Percentiles rank a stretch among this genome's conserved stretches.
Conservation (phyloP, 2,888 invertebrate species). For the Polyploca ridens region DNA sequence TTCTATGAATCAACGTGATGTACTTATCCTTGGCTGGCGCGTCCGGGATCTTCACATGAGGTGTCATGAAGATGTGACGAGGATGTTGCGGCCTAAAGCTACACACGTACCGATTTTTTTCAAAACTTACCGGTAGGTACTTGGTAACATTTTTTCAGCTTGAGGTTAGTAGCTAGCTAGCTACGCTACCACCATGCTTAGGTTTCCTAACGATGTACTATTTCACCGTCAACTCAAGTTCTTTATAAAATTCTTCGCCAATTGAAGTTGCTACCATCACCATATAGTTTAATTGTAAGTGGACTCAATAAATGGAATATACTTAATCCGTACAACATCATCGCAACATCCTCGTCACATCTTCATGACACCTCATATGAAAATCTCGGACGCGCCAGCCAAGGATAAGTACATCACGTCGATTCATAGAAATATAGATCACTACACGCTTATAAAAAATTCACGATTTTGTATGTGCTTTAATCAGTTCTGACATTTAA, state of each 20-base stretch:
- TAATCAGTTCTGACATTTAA: background rate
- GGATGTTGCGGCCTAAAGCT: background rate
- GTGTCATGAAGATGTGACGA: background rate
- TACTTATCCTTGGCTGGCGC: background rate
- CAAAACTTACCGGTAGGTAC: background rate
- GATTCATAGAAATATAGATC: background rate
- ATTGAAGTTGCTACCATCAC: too few relatives aligned
- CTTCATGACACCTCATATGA: background rate
- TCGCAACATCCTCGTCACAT: background rate
- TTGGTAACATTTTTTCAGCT: too few relatives aligned
- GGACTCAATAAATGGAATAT: too few relatives aligned
- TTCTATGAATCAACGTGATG: background rate
- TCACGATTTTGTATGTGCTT: background rate
- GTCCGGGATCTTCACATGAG: background rate
- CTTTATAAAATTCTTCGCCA: too few relatives aligned
- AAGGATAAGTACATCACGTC: background rate
- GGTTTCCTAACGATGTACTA: too few relatives aligned
- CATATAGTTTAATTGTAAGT: too few relatives aligned
- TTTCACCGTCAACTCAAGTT: too few relatives aligned
- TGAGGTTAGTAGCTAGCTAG: too few relatives aligned
- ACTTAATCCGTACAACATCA: too few relatives aligned
- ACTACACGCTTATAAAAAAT: background rate
- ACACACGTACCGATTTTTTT: background rate
- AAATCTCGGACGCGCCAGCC: background rate
- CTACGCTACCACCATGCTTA: too few relatives aligned